Evolutionary conservation across 2,797 vertebrate species (phyloP).

Genomic region (Xenops minutus): DNA sequence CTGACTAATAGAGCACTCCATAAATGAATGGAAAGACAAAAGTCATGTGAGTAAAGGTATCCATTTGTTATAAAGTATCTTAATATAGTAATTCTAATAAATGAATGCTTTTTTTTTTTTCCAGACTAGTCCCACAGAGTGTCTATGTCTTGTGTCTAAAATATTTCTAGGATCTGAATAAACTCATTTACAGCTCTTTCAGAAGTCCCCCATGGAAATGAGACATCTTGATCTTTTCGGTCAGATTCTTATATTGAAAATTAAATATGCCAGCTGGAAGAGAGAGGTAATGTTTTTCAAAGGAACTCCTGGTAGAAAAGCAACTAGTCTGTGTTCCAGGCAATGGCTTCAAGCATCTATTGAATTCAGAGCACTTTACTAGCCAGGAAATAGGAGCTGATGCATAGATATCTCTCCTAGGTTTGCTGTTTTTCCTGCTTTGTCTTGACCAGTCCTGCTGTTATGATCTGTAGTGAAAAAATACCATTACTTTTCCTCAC

Average conservation of each 20-base stretch:
- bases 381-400: background rate
- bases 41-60: background rate
- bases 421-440: background rate
- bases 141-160: background rate
- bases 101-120: background rate
- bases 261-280: background rate
- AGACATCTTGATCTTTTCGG: background rate
- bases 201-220: background rate
- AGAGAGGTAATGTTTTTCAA: background rate
- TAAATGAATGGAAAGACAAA: background rate
- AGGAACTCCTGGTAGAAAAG: background rate
- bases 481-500: background rate
- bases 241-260: background rate
- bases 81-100: background rate
- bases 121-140: background rate
- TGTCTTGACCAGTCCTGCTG: background rate
- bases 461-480: background rate
- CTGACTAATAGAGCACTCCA: background rate
- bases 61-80: background rate
- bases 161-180: background rate
- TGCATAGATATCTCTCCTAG: background rate
- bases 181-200: background rate
- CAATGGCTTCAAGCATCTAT: background rate
- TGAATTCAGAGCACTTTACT: background rate
- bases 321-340: background rate